Base-by-base conservation (phyloP, 2,888 invertebrate species). In the Isotomurus palustris region DNA sequence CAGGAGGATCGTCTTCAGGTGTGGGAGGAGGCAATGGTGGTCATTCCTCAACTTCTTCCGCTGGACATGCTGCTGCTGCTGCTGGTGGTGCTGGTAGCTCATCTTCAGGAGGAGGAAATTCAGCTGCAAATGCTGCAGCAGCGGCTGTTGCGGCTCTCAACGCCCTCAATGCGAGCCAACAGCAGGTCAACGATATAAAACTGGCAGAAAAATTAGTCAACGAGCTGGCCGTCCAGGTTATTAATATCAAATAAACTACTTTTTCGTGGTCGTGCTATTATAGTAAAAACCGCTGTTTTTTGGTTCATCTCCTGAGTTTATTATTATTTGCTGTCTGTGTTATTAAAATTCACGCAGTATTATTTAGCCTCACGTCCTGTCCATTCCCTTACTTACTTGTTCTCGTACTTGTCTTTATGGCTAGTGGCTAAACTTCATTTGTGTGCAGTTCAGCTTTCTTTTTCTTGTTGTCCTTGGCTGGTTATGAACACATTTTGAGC, bases 171-270 rank as follows among this genome's bases (percentile, higher is more conserved):
- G 62, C 55, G 58, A 59, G 62, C 61, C 64, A 59, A 53, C 61
- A 61, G 53, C 65, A 65, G 53, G 62, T 59, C 57, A 70, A 70
- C 66, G 70, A 70, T 56, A 65, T 70, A 55, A 70, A 70, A 66
- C 60, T 70, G 49, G 70, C 70, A 35, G 70, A 70, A 54, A 69
- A 70, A 64, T 60, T 70, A 62, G 68, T 70, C 62, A 70, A 67
- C 67, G 69, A 70, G 59, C 64, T 70, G 44, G 69, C 70, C 49
- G 66, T 68, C 45, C 70, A 70, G 70, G 70, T 70, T 64, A 60
- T 49, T 24, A 28, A 32, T n/a, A 5, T 32, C 10, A 49, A 49
- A 49, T 49, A n/a, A 49, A 6, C 32, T 35, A 17, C 49, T 49
- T 49, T 35, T 17, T n/a, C 40, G 32, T 32, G 8, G 8, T 32